These are phyloP conservation scores for Epiblema foenella DNA, from an alignment of 2,888 invertebrate species.

Conservation along the genomic window DNA sequence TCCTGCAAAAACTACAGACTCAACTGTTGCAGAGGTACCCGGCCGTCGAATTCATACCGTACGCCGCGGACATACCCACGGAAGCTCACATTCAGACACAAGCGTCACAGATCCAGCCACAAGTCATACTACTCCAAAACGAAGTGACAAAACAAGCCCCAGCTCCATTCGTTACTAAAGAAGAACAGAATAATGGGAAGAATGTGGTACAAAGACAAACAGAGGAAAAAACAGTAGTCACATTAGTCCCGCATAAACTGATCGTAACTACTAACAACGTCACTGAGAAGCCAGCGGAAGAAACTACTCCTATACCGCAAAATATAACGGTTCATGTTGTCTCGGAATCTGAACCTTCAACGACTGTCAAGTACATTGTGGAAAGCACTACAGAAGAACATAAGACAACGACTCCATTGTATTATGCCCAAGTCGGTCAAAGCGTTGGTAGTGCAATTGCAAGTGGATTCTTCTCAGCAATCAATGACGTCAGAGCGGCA, in stretches of 20 bases:
- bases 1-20: conserved; percentile 75
- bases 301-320: conserved; percentile 58
- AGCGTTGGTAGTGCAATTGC: conserved; percentile 70
- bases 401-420: conserved; percentile 70
- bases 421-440: conserved; percentile 79
- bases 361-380: conserved; percentile 65
- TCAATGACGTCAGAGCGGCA: conserved; percentile 86
- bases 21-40: conserved; percentile 73
- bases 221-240: conserved; percentile 65
- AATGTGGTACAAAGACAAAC: conserved; percentile 75
- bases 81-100: conserved; percentile 42
- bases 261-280: conserved; percentile 53
- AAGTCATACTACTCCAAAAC: conserved; percentile 65
- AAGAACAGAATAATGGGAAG: conserved; percentile 65
- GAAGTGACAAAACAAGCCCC: conserved; percentile 63
- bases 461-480: conserved; percentile 83
- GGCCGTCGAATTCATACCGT: conserved; percentile 75
- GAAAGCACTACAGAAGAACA: conserved; percentile 64
- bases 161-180: conserved; percentile 59
- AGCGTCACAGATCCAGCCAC: conserved; percentile 45
- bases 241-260: conserved; percentile 65
- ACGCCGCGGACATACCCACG: conserved; percentile 62
- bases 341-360: conserved; percentile 63
- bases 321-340: conserved; percentile 63
- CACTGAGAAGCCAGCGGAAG: conserved; percentile 61